Conservation (phyloP, 2,888 invertebrate species). For the Nephrotoma flavescens region DNA sequence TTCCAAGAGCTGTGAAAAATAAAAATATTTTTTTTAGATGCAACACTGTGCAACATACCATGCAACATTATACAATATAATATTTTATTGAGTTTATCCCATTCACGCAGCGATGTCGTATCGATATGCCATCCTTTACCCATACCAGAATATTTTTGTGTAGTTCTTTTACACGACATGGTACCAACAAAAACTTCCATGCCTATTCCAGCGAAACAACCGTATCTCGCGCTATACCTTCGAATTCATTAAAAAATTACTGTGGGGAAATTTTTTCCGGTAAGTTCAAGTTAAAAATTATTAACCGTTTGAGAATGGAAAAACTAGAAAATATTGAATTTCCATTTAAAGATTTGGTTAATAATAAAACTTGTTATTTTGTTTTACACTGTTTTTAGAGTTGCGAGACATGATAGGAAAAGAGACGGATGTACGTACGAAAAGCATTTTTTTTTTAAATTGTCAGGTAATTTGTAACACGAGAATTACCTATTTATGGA, state of each 20-base stretch:
- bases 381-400: neutral
- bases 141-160: neutral
- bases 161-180: neutral
- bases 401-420: neutral
- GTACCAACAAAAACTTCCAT: neutral
- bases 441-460: neutral
- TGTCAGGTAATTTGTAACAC: neutral
- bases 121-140: neutral
- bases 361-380: neutral
- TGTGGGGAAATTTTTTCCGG: neutral
- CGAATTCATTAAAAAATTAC: neutral
- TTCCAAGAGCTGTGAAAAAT: slow-evolving; percentile 61
- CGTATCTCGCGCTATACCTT: neutral
- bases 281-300: neutral
- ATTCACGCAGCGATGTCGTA: neutral
- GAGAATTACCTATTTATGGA: neutral
- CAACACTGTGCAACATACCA: neutral
- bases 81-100: neutral
- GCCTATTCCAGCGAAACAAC: neutral
- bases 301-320: neutral
- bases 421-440: neutral
- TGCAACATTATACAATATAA: neutral
- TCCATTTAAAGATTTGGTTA: neutral
- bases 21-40: neutral
- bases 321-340: neutral